Evolutionary conservation across 2,888 invertebrate genomes (phyloP).

Genomic region (Callinectes sapidus): DNA sequence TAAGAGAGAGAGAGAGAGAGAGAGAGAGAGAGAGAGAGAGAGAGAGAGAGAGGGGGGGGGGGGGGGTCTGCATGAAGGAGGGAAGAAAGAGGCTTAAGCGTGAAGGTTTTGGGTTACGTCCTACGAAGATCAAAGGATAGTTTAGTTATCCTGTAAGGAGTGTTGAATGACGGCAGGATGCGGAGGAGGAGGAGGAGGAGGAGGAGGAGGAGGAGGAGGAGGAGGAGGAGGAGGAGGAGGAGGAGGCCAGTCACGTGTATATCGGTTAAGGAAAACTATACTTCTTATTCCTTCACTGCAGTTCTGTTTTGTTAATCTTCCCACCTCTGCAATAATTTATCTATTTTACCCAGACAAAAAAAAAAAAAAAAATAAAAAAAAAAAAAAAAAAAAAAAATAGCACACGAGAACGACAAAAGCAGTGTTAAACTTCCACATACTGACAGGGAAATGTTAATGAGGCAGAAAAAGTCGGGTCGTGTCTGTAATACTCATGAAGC

Average conservation of each 20-base stretch:
- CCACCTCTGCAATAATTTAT: too few species aligned
- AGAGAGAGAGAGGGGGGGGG: not conserved
- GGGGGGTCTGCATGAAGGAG: not conserved
- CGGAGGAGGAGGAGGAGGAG: not conserved
- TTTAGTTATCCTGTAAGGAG: not conserved
- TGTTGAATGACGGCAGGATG: not conserved
- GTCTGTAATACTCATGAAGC: too few species aligned
- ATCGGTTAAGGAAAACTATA: too few species aligned
- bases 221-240: not conserved
- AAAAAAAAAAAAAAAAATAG: too few species aligned
- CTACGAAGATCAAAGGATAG: not conserved
- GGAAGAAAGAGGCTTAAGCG: not conserved
- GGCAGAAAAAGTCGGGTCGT: too few species aligned
- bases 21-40: not conserved
- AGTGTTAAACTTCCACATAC: too few species aligned
- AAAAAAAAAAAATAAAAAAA: too few species aligned
- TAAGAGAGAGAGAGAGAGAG: not conserved
- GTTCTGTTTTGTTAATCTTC: too few species aligned
- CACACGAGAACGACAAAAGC: too few species aligned
- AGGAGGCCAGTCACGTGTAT: not conserved
- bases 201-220: not conserved
- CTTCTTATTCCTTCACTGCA: too few species aligned
- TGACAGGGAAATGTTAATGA: too few species aligned
- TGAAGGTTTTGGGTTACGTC: not conserved
- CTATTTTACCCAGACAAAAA: too few species aligned